Conservation (phyloP, 2,113 vertebrate genomes). For the Ammodytes marinus region DNA sequence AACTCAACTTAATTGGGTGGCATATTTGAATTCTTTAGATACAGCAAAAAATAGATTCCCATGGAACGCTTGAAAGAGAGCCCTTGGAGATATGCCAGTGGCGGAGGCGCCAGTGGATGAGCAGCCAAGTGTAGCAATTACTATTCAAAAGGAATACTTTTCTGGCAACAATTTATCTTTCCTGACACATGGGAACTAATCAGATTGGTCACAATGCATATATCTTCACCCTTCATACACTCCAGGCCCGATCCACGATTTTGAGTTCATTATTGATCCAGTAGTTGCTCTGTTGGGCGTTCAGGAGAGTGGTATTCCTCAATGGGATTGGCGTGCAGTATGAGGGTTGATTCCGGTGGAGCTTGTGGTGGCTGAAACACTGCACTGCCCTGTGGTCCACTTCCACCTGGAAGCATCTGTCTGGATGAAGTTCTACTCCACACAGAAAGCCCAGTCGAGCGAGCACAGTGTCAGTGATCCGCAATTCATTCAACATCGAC, state of each 20-base stretch:
- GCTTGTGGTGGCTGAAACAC: constrained; percentile 57
- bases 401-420: constrained; percentile 75
- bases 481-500: constrained; percentile 60
- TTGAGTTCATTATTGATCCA: constrained; percentile 56
- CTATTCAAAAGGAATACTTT: constrained; percentile 47
- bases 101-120: constrained; percentile 26
- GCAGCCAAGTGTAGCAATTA: constrained; percentile 55
- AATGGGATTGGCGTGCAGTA: neutral
- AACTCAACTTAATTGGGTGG: neutral
- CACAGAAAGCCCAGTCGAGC: constrained; percentile 56
- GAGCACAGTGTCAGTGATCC: constrained; percentile 61
- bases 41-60: constrained; percentile 9
- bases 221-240: constrained; percentile 6
- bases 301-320: neutral
- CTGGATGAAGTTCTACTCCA: constrained; percentile 49
- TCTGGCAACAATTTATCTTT: constrained; percentile 52
- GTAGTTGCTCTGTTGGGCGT: neutral
- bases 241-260: constrained; percentile 7
- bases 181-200: constrained; percentile 42
- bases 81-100: constrained; percentile 36
- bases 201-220: constrained; percentile 42
- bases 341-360: constrained; percentile 45
- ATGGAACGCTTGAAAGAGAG: constrained; percentile 15
- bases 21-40: constrained; percentile 9
- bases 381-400: constrained; percentile 37